These are phyloP conservation scores for Drosophila ohnishii DNA, from an alignment of 1,140 invertebrate species.

Conservation along the genomic window DNA sequence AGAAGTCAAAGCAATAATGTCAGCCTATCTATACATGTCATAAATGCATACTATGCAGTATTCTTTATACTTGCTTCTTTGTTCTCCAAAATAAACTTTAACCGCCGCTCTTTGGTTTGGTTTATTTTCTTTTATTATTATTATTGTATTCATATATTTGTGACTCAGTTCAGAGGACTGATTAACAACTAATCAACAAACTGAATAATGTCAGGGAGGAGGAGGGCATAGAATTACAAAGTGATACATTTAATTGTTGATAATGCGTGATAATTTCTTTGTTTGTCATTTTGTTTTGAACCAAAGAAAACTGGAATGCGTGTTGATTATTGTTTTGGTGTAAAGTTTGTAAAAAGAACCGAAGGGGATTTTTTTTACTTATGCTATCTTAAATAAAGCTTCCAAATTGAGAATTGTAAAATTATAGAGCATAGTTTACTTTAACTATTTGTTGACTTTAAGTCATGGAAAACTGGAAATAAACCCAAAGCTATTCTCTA, in stretches of 20 bases:
- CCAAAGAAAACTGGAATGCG: background rate
- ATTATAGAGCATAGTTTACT: background rate
- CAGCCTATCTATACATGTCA: constrained; percentile 16
- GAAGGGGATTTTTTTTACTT: background rate
- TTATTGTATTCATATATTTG: background rate
- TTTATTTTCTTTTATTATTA: constrained; percentile 14
- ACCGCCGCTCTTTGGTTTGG: constrained; percentile 13
- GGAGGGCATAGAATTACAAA: constrained; percentile 10
- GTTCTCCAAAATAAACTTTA: constrained; percentile 28
- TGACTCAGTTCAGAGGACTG: constrained; percentile 38
- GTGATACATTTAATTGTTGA: constrained; percentile 14
- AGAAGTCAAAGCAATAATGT: background rate
- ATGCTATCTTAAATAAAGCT: background rate
- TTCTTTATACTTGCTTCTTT: constrained; percentile 22
- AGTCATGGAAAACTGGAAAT: background rate
- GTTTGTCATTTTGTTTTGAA: constrained; percentile 16
- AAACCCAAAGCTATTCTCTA: background rate
- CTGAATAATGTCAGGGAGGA: constrained; percentile 22
- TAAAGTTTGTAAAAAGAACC: too few species aligned
- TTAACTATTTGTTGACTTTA: background rate
- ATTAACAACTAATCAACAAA: constrained; percentile 51
- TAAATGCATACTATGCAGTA: constrained; percentile 12
- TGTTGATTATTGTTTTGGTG: background rate
- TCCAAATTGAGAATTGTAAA: background rate
- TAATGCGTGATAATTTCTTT: constrained; percentile 14